Base-by-base conservation (phyloP, 2,888 invertebrate species). In the Andricus quercusramuli region DNA sequence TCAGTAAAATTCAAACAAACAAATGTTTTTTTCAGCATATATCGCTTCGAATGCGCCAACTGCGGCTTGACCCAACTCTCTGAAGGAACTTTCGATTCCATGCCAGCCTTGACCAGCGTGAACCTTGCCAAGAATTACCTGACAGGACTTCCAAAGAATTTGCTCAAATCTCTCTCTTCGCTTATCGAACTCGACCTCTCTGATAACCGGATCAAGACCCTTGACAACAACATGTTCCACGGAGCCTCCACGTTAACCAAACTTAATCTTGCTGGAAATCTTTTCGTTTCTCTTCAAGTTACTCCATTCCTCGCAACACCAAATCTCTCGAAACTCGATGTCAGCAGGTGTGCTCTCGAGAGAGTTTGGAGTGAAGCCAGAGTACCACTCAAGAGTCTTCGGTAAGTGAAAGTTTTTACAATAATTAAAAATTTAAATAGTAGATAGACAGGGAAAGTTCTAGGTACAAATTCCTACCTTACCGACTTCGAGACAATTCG, bases 181-280 rank as follows among this genome's bases (percentile, higher is more conserved):
- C 93, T 97, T 5, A 94, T 95, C 41, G 95, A 95, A 80, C 93
- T 97, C 79, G 96, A 97, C 89, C 93, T 97, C 64, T 96, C 97
- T 51, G 94, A 95, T 88, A 97, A 97, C 89, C 91, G 94, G 85
- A 94, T 97, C 77, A 93, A 93, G 11, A 94, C 94, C 29, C 91
- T 97, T 51, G 95, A 95, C 68, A 92, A 93, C 13, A 94, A 95
- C 86, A 93, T 95, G 82, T 97, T 97, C 90, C 94, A 94, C 85
- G 94, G 95, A 83, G 96, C 96, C 85, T 94, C 93, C 37, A 95
- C 95, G 83, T 93, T 97, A 80, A 94, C 93, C 41, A 95, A 94
- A 91, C 92, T 97, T 17, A 96, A 95, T 89, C 94, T 97, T 67
- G 95, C 96, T 85, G 95, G 96, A 20, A 97, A 97, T 92, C 96